These are phyloP conservation scores for Dichetophora obliterata DNA, from an alignment of 2,888 invertebrate genomes.

Conservation along the genomic window DNA sequence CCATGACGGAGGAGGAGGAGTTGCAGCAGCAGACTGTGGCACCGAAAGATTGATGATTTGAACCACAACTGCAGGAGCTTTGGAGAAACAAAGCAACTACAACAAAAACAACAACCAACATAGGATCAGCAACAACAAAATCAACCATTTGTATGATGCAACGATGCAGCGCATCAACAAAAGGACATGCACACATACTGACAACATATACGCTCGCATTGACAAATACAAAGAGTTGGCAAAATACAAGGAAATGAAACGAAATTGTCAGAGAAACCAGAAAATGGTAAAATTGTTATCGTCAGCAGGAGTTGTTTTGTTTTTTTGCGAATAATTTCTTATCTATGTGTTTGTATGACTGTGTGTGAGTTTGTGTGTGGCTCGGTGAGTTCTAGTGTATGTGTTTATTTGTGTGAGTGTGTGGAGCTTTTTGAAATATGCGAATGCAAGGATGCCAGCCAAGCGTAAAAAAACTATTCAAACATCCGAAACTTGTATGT, in stretches of 20 bases:
- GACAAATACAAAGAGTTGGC: not conserved
- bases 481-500: constrained; percentile 11
- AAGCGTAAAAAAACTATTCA: constrained; percentile 20
- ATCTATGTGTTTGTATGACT: not conserved
- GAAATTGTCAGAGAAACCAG: constrained; percentile 33
- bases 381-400: not conserved
- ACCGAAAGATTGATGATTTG: constrained; percentile 33
- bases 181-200: constrained; percentile 7
- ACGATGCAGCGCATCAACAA: constrained; percentile 5
- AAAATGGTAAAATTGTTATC: constrained; percentile 34
- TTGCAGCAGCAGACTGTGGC: not conserved
- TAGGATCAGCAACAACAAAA: not conserved
- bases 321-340: not conserved
- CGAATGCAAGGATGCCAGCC: constrained; percentile 10
- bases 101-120: not conserved
- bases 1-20: not conserved
- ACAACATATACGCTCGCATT: constrained; percentile 11
- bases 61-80: constrained; percentile 26
- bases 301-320: constrained; percentile 32
- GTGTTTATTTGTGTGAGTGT: not conserved
- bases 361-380: not conserved
- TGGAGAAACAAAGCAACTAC: not conserved
- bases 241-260: constrained; percentile 13
- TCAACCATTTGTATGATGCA: not conserved
- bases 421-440: constrained; percentile 15